Conservation (phyloP, 2,797 vertebrate genomes). For the Xenops minutus region DNA sequence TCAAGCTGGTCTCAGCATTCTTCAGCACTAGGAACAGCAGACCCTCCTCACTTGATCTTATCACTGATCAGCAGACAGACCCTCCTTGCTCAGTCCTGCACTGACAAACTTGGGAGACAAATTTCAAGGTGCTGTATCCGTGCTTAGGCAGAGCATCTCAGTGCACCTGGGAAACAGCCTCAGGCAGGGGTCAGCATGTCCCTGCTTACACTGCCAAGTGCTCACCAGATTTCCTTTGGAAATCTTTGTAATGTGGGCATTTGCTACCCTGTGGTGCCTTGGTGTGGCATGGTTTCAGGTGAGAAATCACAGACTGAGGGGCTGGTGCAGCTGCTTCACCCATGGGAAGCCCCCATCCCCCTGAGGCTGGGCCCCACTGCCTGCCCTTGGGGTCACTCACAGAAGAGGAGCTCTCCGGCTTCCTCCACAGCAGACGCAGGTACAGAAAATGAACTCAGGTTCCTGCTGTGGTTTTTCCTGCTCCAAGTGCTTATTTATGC, state of each 20-base stretch:
- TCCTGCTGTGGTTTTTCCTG: neutral
- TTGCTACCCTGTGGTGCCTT: neutral
- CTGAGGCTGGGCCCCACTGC: neutral
- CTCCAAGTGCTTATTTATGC: neutral
- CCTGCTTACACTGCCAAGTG: neutral
- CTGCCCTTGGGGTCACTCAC: fast-evolving
- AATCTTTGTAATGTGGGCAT: neutral
- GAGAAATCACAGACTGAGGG: neutral
- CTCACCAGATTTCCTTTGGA: neutral
- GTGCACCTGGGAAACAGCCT: neutral
- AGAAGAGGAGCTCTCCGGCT: neutral
- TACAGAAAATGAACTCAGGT: neutral
- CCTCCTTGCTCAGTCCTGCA: neutral
- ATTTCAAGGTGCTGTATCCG: neutral
- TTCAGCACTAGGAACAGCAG: neutral
- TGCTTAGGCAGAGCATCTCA: neutral
- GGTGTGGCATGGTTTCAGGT: neutral
- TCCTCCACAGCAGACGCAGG: neutral
- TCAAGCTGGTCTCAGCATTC: neutral
- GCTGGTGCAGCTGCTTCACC: neutral
- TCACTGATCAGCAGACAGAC: neutral
- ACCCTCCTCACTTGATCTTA: neutral
- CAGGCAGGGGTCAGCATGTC: neutral
- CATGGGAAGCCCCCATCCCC: fast-evolving
- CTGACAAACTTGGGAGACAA: neutral